Evolutionary conservation across 2,797 vertebrate genomes (phyloP), one percentile per base, ranked within the genome.

Genomic region (Danio tinwini): DNA sequence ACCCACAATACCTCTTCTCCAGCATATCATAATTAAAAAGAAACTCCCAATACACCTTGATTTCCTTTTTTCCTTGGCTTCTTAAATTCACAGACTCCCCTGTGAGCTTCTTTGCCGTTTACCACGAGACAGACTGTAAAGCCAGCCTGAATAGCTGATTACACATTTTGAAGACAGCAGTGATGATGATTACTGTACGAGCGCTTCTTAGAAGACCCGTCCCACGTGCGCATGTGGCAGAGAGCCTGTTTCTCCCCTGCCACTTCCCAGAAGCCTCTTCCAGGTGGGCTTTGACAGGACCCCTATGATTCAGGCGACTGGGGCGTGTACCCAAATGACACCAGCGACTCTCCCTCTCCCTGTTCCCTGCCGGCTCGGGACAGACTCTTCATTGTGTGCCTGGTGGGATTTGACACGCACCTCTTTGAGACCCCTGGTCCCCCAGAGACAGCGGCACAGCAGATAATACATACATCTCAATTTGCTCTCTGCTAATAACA

Each of bases 101-200:
- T 81, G 10, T 19, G 53, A 79, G 59, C 47, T 71, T 88, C 84
- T 84, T 89, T 85, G 73, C 83, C 82, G 84, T 87, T 83, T 50
- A 84, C 82, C 86, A 78, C 83, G 79, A 86, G 73, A 83, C 85
- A 82, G 82, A 84, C 86, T 85, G 85, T 52, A 74, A 76, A 87
- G 87, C 86, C 90, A 91, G 85, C 69, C 84, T 92, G 91, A 93
- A 89, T 85, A 90, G 89, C 87, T 93, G 91, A 93, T 94, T 93
- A 93, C 91, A 93, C 87, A 93, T 91, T 82, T 92, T 80, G 70
- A 87, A 88, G 89, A 85, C 74, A 58, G 89, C 86, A 88, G 88
- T 87, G 87, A 85, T 86, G 92, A 92, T 91, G 91, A 94, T 92
- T 90, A 92, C 88, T 89, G 88, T 88, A 90, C 87, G 61, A 67